Evolutionary conservation across 2,113 vertebrate genomes (phyloP), one percentile per base, ranked within the genome.

Genomic region (Gobio gobio): DNA sequence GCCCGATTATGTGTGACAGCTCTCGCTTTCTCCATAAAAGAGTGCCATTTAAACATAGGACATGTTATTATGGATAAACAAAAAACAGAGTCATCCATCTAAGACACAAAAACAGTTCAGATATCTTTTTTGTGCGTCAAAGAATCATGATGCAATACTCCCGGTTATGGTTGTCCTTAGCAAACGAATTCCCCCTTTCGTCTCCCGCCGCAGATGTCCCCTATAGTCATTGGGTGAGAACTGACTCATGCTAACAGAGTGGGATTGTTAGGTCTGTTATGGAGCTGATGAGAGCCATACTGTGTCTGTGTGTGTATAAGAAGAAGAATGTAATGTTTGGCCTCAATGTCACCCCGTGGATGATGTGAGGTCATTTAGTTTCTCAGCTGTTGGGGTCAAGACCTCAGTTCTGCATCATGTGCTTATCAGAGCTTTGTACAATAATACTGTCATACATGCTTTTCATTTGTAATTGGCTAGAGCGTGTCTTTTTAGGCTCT

Each of bases 1-100:
- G 78, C 83, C 78, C 83, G 83, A 88, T 87, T 78, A 89, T 74
- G 83, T 87, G 87, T 87, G 86, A 87, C 87, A 84, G 87, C 51
- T 29, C 40, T 83, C 40, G 80, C 66, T 82, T 83, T 66, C 75
- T 29, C 59, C 13, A 36, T 22, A 40, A 59, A 59, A 59, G 10
- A 78, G 18, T 78, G 36, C 3, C 54, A 78, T 61, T 43, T 26
- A 47, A 63, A 61, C 2, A 2, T 63, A 63, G n/a, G 24, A 61
- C 40, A 29, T 8, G n/a, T 78, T 79, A 45, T 63, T 18, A 22
- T 26, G 22, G 58, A 78, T 78, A 16, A 61, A 78, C 20, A 24
- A 61, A 78, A 78, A n/a, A 22, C 13, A 29, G 7, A 13, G 54
- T 40, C 56, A 61, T 59, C 56, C 33, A 16, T 58, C 5, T 16